phyloP scores from a whole-genome alignment of 2,797 vertebrate genomes.

The Helostoma temminkii region DNA sequence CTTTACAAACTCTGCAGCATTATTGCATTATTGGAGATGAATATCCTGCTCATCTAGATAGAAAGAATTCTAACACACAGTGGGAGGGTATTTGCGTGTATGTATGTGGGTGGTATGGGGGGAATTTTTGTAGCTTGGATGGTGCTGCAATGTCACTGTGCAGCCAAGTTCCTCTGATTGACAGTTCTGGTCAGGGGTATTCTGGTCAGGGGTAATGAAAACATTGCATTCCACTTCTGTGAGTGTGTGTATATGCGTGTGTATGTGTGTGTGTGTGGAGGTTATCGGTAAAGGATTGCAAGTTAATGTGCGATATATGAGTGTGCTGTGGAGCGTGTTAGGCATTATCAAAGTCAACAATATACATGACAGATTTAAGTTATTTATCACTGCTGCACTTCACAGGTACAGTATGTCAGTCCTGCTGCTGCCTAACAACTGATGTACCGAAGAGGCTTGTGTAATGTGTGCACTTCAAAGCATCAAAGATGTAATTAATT shows the following conservation, averaged over 20 bases:
- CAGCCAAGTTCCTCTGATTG: constrained; percentile 64
- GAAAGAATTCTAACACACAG: constrained; percentile 59
- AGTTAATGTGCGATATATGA: constrained; percentile 17
- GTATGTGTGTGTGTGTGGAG: too few relatives aligned
- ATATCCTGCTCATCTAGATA: constrained; percentile 52
- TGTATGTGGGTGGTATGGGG: constrained; percentile 53
- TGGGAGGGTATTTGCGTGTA: constrained; percentile 12
- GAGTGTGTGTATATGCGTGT: too few relatives aligned
- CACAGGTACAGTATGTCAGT: constrained; percentile 19
- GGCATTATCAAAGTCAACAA: constrained; percentile 62
- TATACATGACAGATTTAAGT: constrained; percentile 35
- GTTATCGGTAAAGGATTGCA: constrained; percentile 1
- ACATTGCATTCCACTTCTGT: constrained; percentile 60
- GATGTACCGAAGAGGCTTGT: too few relatives aligned
- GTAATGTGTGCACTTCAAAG: constrained; percentile 34
- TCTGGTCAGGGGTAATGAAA: constrained; percentile 62
- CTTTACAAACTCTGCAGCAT: constrained; percentile 61
- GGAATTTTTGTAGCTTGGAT: constrained; percentile 64
- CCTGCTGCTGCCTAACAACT: constrained; percentile 3
- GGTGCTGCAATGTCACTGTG: constrained; percentile 30
- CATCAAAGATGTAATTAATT: constrained; percentile 24
- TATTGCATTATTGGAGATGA: constrained; percentile 61
- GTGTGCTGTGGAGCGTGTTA: constrained; percentile 37
- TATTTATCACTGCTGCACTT: constrained; percentile 28
- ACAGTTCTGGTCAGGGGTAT: constrained; percentile 53